These are phyloP conservation scores for Coremacera marginata DNA, from an alignment of 2,888 invertebrate species.

Conservation along the genomic window DNA sequence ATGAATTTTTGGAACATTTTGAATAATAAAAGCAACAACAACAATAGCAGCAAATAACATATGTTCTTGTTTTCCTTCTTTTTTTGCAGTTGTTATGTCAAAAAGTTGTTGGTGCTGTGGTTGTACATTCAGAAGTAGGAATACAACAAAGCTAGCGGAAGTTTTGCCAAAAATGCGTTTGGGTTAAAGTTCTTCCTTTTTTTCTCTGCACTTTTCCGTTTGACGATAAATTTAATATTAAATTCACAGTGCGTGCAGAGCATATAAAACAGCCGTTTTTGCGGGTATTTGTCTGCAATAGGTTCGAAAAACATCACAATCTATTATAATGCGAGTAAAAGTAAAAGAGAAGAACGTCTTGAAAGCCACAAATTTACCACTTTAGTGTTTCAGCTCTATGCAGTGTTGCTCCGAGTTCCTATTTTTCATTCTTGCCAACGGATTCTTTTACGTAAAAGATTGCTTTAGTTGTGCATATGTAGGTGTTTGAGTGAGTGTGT, in stretches of 20 bases:
- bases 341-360: neutral
- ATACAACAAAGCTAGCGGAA: neutral
- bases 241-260: conserved; percentile 16
- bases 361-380: conserved; percentile 26
- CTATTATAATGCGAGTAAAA: neutral
- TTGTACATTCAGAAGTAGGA: neutral
- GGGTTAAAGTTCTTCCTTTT: neutral
- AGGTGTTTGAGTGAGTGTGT: neutral
- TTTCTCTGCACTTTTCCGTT: no score
- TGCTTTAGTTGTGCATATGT: neutral
- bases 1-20: conserved; percentile 14
- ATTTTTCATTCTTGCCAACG: neutral
- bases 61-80: conserved; percentile 28
- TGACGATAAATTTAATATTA: neutral
- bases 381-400: neutral
- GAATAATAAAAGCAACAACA: conserved; percentile 30
- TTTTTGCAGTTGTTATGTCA: neutral
- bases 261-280: neutral
- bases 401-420: neutral
- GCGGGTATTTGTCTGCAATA: neutral
- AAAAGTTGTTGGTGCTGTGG: neutral
- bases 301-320: neutral
- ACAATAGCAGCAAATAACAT: neutral
- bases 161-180: conserved; percentile 17
- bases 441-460: neutral